phyloP scores from a whole-genome alignment of 2,113 vertebrate species.

The Xyliphius kryptos region DNA sequence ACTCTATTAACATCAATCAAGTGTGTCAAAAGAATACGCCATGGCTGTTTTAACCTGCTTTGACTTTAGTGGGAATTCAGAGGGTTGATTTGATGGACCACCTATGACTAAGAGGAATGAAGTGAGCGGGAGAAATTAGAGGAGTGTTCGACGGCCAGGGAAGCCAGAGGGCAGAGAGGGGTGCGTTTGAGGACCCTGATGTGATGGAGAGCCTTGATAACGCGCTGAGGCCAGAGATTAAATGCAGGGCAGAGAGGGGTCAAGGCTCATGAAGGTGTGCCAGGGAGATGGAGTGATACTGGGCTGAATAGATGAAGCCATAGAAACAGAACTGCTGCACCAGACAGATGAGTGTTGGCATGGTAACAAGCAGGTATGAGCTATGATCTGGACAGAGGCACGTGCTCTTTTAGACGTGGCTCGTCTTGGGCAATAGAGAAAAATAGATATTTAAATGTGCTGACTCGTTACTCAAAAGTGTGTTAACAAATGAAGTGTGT shows the following conservation, averaged over 20 bases:
- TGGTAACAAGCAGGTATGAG: background rate
- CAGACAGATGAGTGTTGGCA: slow-evolving; percentile 2
- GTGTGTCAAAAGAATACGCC: background rate
- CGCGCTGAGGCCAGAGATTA: slow-evolving; percentile 3
- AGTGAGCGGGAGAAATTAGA: slow-evolving; percentile 8
- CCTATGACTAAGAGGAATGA: background rate
- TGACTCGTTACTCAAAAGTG: too few species aligned
- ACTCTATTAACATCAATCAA: slow-evolving; percentile 20
- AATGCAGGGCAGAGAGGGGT: background rate
- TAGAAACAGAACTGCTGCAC: background rate
- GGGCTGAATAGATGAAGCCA: background rate
- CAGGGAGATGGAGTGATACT: background rate
- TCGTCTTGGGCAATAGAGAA: too few species aligned
- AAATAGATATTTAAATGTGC: too few species aligned
- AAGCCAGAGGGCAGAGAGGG: background rate
- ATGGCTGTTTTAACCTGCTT: background rate
- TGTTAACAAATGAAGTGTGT: too few species aligned
- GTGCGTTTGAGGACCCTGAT: background rate
- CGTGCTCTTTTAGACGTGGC: background rate
- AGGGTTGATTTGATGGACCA: background rate
- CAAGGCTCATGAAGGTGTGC: slow-evolving; percentile 3
- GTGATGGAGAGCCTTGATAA: slow-evolving; percentile 12
- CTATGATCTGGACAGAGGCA: background rate
- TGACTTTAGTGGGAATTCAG: too few species aligned
- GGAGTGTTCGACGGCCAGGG: background rate